These are phyloP conservation scores for Macrosteles quadrilineatus DNA, from an alignment of 1,140 invertebrate genomes.

Conservation along the genomic window DNA sequence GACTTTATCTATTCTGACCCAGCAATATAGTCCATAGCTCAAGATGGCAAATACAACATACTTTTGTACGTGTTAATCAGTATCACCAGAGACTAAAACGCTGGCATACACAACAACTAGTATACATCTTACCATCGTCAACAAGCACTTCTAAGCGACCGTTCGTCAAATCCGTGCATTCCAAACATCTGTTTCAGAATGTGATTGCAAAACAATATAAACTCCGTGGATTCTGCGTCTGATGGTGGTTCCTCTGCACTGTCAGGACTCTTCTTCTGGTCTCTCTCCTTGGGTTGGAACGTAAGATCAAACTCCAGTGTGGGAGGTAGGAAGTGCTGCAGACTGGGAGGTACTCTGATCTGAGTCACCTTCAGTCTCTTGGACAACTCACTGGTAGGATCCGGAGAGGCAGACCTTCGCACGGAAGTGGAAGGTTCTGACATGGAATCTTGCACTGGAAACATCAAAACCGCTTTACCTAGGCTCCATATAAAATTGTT, in stretches of 20 bases:
- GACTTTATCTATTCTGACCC: no score
- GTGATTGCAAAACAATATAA: slow-evolving; percentile 18
- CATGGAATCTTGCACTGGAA: not conserved
- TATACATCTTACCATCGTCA: not conserved
- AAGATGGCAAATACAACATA: no score
- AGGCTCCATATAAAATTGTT: not conserved
- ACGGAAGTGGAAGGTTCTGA: not conserved
- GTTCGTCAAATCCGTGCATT: slow-evolving; percentile 15
- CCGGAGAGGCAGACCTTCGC: not conserved
- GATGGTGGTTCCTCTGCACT: not conserved
- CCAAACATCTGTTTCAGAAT: slow-evolving; percentile 7
- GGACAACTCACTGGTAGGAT: not conserved
- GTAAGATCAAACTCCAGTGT: not conserved
- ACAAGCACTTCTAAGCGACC: not conserved
- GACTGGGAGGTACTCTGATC: not conserved
- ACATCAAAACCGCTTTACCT: not conserved
- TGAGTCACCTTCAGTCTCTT: not conserved
- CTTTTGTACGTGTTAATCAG: no score
- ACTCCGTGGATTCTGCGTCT: not conserved
- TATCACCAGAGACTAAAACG: no score
- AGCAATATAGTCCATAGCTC: no score
- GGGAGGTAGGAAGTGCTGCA: not conserved
- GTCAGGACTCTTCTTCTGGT: not conserved
- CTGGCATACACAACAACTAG: no score
- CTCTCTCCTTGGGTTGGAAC: not conserved